These are phyloP conservation scores for Bathynomus jamesi DNA, from an alignment of 1,140 invertebrate genomes.

Conservation along the genomic window DNA sequence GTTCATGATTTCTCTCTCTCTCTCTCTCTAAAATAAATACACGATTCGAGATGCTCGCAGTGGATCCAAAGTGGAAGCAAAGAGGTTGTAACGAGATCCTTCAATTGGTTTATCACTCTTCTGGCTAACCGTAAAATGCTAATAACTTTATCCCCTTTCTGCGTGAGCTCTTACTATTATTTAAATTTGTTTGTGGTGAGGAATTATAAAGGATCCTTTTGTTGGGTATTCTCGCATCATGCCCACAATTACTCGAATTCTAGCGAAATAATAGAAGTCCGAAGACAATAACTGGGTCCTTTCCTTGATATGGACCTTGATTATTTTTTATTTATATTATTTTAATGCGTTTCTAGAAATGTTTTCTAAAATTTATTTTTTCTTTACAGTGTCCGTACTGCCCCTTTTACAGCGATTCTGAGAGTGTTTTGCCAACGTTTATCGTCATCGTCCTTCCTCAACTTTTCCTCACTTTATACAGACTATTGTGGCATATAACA, in stretches of 20 bases:
- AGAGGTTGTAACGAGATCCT: neutral
- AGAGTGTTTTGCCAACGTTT: neutral
- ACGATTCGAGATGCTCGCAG: neutral
- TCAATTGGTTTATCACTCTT: neutral
- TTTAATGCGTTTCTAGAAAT: neutral
- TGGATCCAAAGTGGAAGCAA: neutral
- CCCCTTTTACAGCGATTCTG: constrained; percentile 10
- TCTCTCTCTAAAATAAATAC: neutral
- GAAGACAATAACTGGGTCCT: neutral
- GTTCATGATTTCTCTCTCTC: neutral
- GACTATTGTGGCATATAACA: too few species aligned
- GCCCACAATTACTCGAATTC: neutral
- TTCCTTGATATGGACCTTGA: neutral
- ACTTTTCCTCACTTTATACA: neutral
- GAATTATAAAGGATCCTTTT: neutral
- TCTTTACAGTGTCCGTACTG: constrained; percentile 14
- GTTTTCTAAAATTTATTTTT: neutral
- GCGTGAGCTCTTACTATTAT: too few species aligned
- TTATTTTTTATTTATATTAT: neutral
- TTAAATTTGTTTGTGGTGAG: too few species aligned
- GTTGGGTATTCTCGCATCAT: neutral
- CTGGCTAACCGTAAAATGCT: neutral
- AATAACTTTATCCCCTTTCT: neutral
- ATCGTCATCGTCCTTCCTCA: neutral
- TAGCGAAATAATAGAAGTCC: neutral